Conservation (phyloP, 2,797 vertebrate species). For the Cryptoprocta ferox region DNA sequence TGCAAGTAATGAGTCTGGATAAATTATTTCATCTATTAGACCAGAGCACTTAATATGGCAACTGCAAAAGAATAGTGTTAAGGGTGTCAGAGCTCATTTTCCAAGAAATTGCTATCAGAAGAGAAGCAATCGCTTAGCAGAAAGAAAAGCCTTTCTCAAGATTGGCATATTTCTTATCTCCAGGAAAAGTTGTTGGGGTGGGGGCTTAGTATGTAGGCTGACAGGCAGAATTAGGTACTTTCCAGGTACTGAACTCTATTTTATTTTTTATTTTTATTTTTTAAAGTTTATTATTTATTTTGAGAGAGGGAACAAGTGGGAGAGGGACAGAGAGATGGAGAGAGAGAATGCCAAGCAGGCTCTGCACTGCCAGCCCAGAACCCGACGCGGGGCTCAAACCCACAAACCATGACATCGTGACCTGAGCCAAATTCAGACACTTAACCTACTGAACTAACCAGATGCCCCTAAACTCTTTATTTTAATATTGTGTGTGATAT, state of each 20-base stretch:
- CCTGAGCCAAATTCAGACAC: too few relatives aligned
- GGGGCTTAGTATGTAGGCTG: not conserved
- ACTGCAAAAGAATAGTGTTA: slow-evolving; percentile 57
- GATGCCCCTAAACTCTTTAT: not conserved
- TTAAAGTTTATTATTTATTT: too few relatives aligned
- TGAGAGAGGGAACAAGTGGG: too few relatives aligned
- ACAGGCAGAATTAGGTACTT: slow-evolving; percentile 28
- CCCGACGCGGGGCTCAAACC: too few relatives aligned
- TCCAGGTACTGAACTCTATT: slow-evolving; percentile 1
- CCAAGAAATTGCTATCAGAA: slow-evolving; percentile 57
- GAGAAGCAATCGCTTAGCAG: slow-evolving; percentile 63
- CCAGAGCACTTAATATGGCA: slow-evolving; percentile 38
- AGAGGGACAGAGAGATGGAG: too few relatives aligned
- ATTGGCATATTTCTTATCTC: slow-evolving; percentile 56
- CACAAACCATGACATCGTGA: too few relatives aligned
- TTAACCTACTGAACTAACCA: too few relatives aligned
- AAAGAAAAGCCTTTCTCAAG: slow-evolving; percentile 54
- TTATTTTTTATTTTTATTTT: not conserved
- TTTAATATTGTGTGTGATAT: slow-evolving; percentile 50
- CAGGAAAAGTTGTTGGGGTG: slow-evolving; percentile 13
- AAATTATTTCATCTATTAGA: slow-evolving; percentile 59
- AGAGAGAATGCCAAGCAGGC: too few relatives aligned
- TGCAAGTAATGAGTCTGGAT: slow-evolving; percentile 22
- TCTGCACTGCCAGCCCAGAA: too few relatives aligned
- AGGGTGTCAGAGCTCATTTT: slow-evolving; percentile 64